Conservation (phyloP, 2,797 vertebrate species). For the Premnoplex brunnescens region DNA sequence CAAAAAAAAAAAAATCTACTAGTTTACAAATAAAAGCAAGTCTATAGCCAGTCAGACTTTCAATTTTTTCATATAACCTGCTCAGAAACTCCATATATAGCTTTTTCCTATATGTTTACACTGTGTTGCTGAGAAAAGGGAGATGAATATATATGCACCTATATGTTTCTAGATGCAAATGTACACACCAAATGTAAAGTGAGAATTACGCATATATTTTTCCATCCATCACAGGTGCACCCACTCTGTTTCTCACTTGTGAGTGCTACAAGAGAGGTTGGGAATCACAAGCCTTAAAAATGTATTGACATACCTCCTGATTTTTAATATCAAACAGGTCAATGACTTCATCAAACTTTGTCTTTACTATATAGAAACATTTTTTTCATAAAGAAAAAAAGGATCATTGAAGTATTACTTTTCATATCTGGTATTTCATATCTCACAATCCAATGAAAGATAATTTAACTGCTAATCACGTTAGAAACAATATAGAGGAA, state of each 20-base stretch:
- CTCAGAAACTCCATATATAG: not conserved
- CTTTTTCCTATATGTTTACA: not conserved
- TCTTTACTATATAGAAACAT: not conserved
- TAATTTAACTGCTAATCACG: not conserved
- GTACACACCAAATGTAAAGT: accelerated
- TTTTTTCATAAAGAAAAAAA: not conserved
- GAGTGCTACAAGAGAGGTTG: not conserved
- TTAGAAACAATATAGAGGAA: not conserved
- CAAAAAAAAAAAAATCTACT: not conserved
- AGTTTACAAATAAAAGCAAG: not conserved
- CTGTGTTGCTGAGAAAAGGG: not conserved
- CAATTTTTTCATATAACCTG: not conserved
- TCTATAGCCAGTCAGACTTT: not conserved
- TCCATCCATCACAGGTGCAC: not conserved
- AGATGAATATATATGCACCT: not conserved
- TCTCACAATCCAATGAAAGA: not conserved
- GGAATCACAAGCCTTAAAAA: not conserved
- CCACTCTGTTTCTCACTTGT: not conserved
- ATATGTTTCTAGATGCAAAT: not conserved
- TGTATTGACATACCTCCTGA: not conserved
- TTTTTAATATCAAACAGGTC: not conserved
- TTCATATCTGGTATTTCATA: not conserved
- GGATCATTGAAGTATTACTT: not conserved
- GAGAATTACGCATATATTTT: not conserved
- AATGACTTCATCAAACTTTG: not conserved